A percentile compares a stretch with the other conserved stretches of the same genome.
Conservation (phyloP, 2,113 vertebrate genomes). For the Mirza zaza region DNA sequence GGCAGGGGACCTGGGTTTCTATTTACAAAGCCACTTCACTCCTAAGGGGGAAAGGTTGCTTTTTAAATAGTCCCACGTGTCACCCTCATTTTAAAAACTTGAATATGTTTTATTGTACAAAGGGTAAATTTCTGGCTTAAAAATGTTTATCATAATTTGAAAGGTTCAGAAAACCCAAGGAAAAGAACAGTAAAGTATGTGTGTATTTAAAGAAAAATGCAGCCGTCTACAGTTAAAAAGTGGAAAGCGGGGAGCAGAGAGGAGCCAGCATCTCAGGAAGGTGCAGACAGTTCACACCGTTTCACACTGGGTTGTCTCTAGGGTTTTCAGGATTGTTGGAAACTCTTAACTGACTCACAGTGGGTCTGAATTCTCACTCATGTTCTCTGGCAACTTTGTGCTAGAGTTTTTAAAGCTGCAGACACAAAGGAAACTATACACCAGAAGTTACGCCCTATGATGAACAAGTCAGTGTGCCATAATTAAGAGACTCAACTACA, state of each 20-base stretch:
- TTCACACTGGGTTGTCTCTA: background rate
- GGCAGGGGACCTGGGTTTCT: constrained; percentile 40
- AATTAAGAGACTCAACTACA: background rate
- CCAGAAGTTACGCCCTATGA: background rate
- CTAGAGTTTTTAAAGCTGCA: background rate
- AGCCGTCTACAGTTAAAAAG: background rate
- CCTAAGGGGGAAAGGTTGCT: background rate
- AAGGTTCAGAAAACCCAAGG: constrained; percentile 18
- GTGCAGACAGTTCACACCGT: background rate
- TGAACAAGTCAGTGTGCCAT: background rate
- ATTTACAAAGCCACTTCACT: background rate
- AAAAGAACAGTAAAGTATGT: background rate
- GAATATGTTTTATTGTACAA: background rate
- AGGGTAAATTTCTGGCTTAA: background rate
- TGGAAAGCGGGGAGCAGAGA: background rate
- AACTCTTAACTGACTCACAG: background rate
- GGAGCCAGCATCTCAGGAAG: background rate
- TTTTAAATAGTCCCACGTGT: background rate
- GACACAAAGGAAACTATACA: background rate
- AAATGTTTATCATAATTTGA: background rate
- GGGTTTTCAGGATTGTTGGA: background rate
- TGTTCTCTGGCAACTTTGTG: background rate
- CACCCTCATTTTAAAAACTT: constrained; percentile 7
- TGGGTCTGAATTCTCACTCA: background rate
- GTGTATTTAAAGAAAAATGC: background rate